Evolutionary conservation across 2,797 vertebrate species (phyloP).

Genomic region (Gambelia wislizenii): DNA sequence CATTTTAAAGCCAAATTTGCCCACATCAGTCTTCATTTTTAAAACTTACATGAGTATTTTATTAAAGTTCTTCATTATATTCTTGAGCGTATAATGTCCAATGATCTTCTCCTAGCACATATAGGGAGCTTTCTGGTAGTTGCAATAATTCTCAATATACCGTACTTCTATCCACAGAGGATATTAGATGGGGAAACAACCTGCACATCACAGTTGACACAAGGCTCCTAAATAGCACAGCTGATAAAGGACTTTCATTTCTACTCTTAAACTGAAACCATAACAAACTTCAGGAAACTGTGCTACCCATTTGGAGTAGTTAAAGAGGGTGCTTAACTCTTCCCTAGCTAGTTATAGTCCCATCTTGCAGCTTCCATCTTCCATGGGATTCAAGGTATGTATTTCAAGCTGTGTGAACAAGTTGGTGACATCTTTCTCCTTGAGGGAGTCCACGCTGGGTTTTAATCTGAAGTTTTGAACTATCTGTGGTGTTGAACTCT

Average conservation of each 20-base stretch:
- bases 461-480: no score
- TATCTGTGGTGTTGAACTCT: no score
- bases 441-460: no score
- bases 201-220: background rate
- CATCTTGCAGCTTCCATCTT: no score
- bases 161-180: background rate
- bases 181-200: background rate
- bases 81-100: background rate
- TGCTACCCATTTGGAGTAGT: background rate
- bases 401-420: no score
- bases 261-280: background rate
- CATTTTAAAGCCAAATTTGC: background rate
- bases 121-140: background rate
- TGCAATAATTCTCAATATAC: background rate
- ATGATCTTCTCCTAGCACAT: background rate
- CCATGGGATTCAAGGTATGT: background rate
- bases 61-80: slow-evolving; percentile 8
- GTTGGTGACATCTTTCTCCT: no score
- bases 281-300: background rate
- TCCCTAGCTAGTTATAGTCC: no score
- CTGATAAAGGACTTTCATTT: background rate
- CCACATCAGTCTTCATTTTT: background rate
- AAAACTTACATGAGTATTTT: background rate
- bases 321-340: background rate
- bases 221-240: background rate